A percentile compares a stretch with the other conserved stretches of the same genome.
Evolutionary conservation across 2,888 invertebrate species (phyloP).

Genomic region (Parasteatoda lunata): DNA sequence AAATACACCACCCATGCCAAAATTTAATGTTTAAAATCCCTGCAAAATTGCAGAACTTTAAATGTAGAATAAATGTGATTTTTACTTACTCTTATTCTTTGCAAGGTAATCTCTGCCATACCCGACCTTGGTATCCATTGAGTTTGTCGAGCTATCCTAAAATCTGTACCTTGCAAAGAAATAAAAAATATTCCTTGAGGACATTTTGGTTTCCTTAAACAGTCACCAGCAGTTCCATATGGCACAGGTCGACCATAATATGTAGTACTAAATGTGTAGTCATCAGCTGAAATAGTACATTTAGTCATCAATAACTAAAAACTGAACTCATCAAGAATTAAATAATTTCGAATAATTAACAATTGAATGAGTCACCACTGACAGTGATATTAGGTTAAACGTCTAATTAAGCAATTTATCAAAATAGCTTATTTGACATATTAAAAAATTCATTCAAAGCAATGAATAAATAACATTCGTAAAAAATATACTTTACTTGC

Average conservation of each 20-base stretch:
- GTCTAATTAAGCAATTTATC: too few relatives aligned
- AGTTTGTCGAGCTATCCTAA: slow-evolving; percentile 78
- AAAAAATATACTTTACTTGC: too few relatives aligned
- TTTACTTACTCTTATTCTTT: slow-evolving; percentile 30
- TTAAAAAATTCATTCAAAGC: too few relatives aligned
- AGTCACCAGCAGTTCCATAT: slow-evolving; percentile 88
- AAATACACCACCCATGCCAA: neutral
- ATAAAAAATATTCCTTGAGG: slow-evolving; percentile 85
- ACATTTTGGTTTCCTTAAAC: slow-evolving; percentile 83
- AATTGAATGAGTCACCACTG: too few relatives aligned
- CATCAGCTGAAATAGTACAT: slow-evolving; percentile 78
- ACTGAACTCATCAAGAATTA: neutral
- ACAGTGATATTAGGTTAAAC: too few relatives aligned
- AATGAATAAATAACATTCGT: too few relatives aligned
- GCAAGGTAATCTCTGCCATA: slow-evolving; percentile 72
- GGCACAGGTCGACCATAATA: slow-evolving; percentile 79
- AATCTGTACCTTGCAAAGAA: slow-evolving; percentile 80
- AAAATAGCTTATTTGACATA: too few relatives aligned
- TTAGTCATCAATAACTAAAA: neutral
- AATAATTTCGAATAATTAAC: too few relatives aligned
- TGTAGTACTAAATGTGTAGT: slow-evolving; percentile 83
- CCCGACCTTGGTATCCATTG: slow-evolving; percentile 77
- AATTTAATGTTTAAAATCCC: neutral
- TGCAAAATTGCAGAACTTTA: neutral
- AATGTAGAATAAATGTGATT: neutral